Base-by-base conservation (phyloP, 2,797 vertebrate species). In the Onychomys torridus region DNA sequence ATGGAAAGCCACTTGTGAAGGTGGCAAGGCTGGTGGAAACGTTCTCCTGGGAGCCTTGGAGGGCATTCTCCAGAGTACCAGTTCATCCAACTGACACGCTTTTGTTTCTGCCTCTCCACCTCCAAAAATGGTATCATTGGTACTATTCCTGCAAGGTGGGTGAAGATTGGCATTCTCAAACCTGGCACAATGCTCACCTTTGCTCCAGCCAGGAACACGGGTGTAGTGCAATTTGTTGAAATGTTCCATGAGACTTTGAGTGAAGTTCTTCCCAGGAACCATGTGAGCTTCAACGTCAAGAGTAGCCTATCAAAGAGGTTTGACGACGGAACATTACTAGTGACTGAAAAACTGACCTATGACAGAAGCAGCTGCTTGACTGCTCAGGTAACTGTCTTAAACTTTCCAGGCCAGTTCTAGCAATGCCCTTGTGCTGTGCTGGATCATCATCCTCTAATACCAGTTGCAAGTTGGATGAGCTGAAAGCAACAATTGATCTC, bases 121-220 rank as follows among this genome's bases (percentile, higher is more conserved):
- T 99, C 99, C 98, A 99, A 99, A 98, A 99, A 99, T 43, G 99
- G 99, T 96, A 99, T 99, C 93, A 99, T 99, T 97, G 99, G 99
- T 29, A 99, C 99, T 0, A 99, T 99, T 10, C 99, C 99, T 5
- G 99, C 99, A 75, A 99, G 99, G 34, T 98, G 99, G 95, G 99
- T 99, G 43, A 99, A 99, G 97, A 99, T 99, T 0, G 99, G 99
- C 17, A 94, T 99, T 94, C 98, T 99, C 75, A 99, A 99, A 96
- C 99, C 99, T 37, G 99, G 99, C 92, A 99, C 99, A 99, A 99
- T 99, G 97, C 99, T 99, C 94, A 99, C 99, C 6, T 99, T 99
- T 98, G 99, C 99, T 37, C 99, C 99, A 0, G 99, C 99, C 93
- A 99, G 99, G 0, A 98, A 99, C 82, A 99, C 99, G 97, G 99